Conservation (phyloP, 2,113 vertebrate genomes). For the Columba janthina region DNA sequence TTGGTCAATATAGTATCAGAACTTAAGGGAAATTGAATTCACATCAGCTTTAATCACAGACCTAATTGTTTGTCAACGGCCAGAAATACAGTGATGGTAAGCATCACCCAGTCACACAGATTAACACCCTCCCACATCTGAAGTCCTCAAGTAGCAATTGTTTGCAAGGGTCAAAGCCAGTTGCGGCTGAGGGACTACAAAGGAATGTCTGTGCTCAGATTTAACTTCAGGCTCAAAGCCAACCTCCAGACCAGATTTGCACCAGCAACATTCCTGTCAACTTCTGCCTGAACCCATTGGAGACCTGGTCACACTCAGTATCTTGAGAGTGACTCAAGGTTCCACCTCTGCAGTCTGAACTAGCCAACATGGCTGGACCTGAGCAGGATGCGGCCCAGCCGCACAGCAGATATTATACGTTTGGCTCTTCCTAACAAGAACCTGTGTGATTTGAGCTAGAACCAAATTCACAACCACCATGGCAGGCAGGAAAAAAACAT, state of each 20-base stretch:
- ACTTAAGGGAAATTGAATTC: not conserved
- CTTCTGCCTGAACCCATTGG: no score
- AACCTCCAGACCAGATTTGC: not conserved
- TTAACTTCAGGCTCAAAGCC: not conserved
- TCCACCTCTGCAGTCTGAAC: not conserved
- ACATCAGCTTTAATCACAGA: not conserved
- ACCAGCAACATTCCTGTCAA: not conserved
- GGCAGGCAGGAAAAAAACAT: not conserved
- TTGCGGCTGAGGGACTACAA: no score
- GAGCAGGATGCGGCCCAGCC: not conserved
- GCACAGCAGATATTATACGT: rapidly evolving
- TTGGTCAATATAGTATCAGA: not conserved
- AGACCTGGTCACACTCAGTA: not conserved
- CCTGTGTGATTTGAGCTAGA: not conserved
- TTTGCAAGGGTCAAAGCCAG: not conserved
- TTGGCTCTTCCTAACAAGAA: not conserved
- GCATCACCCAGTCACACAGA: not conserved
- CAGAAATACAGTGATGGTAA: rapidly evolving
- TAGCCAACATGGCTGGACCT: rapidly evolving
- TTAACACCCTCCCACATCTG: not conserved
- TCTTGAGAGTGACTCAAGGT: not conserved
- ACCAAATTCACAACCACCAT: not conserved
- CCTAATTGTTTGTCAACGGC: not conserved
- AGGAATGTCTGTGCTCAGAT: not conserved
- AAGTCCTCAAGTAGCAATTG: not conserved